Base-by-base conservation (phyloP, 2,113 vertebrate species). In the Taurulus bubalis region DNA sequence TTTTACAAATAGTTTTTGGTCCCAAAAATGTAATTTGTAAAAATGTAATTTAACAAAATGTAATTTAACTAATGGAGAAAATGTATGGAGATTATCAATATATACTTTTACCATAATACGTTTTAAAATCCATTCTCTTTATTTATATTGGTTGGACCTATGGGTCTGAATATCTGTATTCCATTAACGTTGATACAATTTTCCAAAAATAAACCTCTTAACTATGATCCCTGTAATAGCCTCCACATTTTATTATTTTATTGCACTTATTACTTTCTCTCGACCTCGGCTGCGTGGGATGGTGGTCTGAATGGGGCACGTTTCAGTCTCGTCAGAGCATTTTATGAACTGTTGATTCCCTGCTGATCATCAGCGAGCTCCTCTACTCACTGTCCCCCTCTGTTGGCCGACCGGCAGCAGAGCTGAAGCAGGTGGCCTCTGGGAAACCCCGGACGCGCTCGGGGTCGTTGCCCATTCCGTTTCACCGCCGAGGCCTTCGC, bases 321-420 rank as follows among this genome's bases (percentile, higher is more conserved):
- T 59, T 63, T 79, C 36, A 36, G 15, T 79, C 24, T 55, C 40
- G 28, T 60, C 38, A 51, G 18, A 62, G 60, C 6, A 24, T 7
- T 16, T 16, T 30, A 0, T 40, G 36, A 34, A 47, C 36, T 56
- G 65, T 24, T 64, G n/a, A 67, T 73, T 71, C 64, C 40, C 64
- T 30, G n/a, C 49, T 75, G 26, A n/a, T 82, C 58, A 63, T 36
- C 1, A 12, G 3, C 49, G 22, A 14, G 15, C 30, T 88, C 34
- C 59, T 74, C 83, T 92, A 84, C 94, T 94, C 95, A 90, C 89
- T 93, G 36, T 74, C 93, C 32, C 94, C 94, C 93, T 90, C 94
- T 94, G 92, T 95, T 95, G 95, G 94, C 71, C 86, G 89, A 58
- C 89, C 60, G 53, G 82, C 60, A 63, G 71, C 82, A 85, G 72